Percentiles rank a stretch among this genome's conserved stretches.
These are phyloP conservation scores for Rhinogobio ventralis DNA, from an alignment of 2,797 vertebrate species.

Conservation along the genomic window DNA sequence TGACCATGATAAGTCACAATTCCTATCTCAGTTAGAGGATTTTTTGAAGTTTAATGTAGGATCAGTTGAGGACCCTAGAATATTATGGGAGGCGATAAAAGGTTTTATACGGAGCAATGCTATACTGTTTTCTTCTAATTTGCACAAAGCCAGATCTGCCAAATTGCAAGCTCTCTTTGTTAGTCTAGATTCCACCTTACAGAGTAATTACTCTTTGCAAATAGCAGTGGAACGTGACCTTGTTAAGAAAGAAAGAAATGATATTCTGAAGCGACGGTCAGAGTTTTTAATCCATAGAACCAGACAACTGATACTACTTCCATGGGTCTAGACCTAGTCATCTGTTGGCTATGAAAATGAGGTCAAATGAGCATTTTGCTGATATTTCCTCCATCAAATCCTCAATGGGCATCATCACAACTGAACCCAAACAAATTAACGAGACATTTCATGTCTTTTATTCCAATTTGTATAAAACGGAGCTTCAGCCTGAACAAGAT, in stretches of 20 bases:
- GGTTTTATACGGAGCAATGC: no score
- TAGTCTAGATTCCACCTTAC: no score
- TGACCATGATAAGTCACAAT: no score
- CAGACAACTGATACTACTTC: background rate
- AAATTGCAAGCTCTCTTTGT: no score
- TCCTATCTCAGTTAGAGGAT: no score
- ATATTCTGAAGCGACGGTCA: background rate
- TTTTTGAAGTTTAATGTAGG: no score
- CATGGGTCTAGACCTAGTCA: background rate
- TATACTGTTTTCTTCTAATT: no score
- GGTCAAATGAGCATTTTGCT: background rate
- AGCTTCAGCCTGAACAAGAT: background rate
- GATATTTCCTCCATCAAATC: background rate
- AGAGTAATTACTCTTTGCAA: no score
- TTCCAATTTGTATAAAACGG: background rate
- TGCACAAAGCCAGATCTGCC: no score
- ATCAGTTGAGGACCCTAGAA: no score
- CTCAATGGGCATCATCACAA: background rate
- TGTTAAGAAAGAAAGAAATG: background rate
- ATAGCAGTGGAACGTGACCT: background rate
- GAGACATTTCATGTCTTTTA: no score
- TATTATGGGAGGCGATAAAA: no score
- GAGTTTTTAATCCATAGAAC: constrained; percentile 29
- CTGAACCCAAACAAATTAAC: background rate
- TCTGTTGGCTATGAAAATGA: constrained; percentile 1